Conservation (phyloP, 2,113 vertebrate genomes). For the Ailuropoda melanoleuca region DNA sequence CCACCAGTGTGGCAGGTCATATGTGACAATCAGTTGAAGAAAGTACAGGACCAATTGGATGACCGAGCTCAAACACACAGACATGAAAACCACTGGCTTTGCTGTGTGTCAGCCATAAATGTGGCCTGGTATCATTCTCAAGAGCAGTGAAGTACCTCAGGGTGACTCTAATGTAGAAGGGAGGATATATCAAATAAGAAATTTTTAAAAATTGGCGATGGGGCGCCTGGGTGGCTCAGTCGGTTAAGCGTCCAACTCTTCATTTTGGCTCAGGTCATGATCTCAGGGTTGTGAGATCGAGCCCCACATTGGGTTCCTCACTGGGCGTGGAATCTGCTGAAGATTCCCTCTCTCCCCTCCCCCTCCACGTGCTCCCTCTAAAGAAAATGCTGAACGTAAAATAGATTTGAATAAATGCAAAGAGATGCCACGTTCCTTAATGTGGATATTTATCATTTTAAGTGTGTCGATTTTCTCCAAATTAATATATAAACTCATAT, state of each 20-base stretch:
- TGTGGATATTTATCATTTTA: not conserved
- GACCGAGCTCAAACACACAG: not conserved
- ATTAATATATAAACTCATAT: not conserved
- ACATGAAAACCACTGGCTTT: not conserved
- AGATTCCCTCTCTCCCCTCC: too few species aligned
- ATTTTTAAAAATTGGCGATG: not conserved
- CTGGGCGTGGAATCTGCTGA: too few species aligned
- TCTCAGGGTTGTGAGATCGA: too few species aligned
- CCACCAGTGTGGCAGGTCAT: not conserved
- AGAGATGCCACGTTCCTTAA: not conserved
- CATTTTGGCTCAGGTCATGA: too few species aligned
- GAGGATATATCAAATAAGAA: not conserved
- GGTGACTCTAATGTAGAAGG: not conserved
- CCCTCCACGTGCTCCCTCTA: too few species aligned
- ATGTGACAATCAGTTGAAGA: not conserved
- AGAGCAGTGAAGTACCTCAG: not conserved
- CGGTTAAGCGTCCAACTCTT: too few species aligned
- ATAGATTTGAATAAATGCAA: not conserved
- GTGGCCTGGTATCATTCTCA: not conserved
- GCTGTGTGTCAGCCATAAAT: not conserved
- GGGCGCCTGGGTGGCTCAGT: too few species aligned
- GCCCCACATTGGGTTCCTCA: too few species aligned
- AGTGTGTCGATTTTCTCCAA: not conserved
- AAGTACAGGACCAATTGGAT: not conserved
- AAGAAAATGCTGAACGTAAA: accelerated